phyloP scores from a whole-genome alignment of 1,140 invertebrate species.

The Luehdorfia chinensis region DNA sequence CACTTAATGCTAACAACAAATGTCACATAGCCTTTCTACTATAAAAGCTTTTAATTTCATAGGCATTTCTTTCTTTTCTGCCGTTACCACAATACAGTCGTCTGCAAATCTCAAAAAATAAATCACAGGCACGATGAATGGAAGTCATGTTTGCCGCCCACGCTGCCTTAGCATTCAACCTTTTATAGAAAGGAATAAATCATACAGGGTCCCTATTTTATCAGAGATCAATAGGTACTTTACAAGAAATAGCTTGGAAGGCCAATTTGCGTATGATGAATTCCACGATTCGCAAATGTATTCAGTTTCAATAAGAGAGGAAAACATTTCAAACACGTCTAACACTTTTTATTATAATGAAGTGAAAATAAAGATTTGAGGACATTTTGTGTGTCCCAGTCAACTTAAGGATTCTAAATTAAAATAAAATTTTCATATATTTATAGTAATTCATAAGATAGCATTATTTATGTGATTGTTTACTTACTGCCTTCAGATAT shows the following conservation, averaged over 20 bases:
- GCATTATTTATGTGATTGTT: no score
- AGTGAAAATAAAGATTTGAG: not conserved
- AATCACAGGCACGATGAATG: slow-evolving; percentile 7
- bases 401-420: no score
- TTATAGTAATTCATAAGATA: no score
- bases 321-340: not conserved
- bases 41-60: no score
- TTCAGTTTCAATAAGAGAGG: not conserved
- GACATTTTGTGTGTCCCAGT: no score
- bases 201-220: slow-evolving; percentile 10
- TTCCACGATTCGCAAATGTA: not conserved
- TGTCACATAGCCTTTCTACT: no score
- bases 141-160: slow-evolving; percentile 7
- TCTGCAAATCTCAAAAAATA: slow-evolving; percentile 2
- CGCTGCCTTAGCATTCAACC: not conserved
- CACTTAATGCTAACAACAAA: no score
- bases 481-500: slow-evolving; percentile 22
- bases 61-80: no score
- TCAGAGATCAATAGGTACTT: slow-evolving; percentile 13
- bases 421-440: no score
- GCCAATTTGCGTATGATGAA: slow-evolving; percentile 4
- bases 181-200: slow-evolving; percentile 16
- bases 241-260: slow-evolving; percentile 8
- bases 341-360: not conserved
- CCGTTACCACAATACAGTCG: slow-evolving; percentile 1